Conservation (phyloP, 2,888 invertebrate genomes). For the Amblyjoppa proteus region DNA sequence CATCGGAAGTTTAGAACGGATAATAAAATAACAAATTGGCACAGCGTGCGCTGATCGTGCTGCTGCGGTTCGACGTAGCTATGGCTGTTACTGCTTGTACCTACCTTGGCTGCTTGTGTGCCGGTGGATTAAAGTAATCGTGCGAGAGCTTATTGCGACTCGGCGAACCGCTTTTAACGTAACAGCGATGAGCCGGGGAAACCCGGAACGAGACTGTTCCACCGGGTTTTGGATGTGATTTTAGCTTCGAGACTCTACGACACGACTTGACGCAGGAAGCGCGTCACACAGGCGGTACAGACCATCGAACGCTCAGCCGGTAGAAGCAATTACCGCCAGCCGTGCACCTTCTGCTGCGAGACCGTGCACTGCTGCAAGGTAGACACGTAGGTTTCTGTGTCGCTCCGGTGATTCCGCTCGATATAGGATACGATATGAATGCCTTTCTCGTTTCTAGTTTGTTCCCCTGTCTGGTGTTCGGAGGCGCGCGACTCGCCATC, state of each 20-base stretch:
- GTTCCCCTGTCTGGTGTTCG: conserved; percentile 31
- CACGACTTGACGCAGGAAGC: conserved; percentile 41
- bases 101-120: not conserved
- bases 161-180: conserved; percentile 7
- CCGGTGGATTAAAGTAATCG: conserved; percentile 46
- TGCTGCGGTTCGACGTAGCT: conserved; percentile 5
- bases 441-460: conserved; percentile 44
- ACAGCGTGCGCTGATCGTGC: not conserved
- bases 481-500: conserved; percentile 34
- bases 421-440: conserved; percentile 45
- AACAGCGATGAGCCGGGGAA: conserved; percentile 25
- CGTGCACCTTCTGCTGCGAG: conserved; percentile 48
- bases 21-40: conserved; percentile 5
- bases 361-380: conserved; percentile 28
- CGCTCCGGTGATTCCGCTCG: conserved; percentile 43
- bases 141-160: conserved; percentile 36
- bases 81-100: not conserved
- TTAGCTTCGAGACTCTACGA: conserved; percentile 49
- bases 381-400: conserved; percentile 43
- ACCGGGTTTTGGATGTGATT: conserved; percentile 51
- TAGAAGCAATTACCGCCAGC: conserved; percentile 64
- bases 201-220: conserved; percentile 36
- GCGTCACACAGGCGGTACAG: conserved; percentile 53
- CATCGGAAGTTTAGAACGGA: not conserved
- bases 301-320: conserved; percentile 60